Evolutionary conservation across 2,797 vertebrate species (phyloP), one percentile per base, ranked within the genome.

Genomic region (Myripristis murdjan): DNA sequence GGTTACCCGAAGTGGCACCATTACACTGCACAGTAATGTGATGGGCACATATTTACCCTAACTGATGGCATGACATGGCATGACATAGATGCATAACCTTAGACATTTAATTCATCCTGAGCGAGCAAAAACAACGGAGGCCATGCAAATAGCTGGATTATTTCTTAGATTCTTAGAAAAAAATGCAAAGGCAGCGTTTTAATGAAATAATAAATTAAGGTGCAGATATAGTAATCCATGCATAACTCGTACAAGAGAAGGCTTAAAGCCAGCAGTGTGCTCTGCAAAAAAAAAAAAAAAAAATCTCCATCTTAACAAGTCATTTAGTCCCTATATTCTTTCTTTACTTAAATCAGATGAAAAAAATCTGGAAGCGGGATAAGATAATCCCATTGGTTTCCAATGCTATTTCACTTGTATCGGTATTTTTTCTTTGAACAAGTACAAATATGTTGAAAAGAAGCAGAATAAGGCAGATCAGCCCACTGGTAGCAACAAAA

Each of bases 11-110:
- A 31, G 22, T 46, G 11, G 43, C 18, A 58, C 41, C 31, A 10
- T 53, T 22, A 49, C 26, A 39, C 5, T 39, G 37, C 37, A 14
- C 37, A 69, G 15, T 20, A 55, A 44, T 26, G 20, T 28, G 53
- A 58, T 20, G 22, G 16, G 16, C 28, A n/a, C 35, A 37, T 37
- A 5, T 4, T 57, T 24, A 15, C 52, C 55, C 56, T 48, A 26
- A 20, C 53, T 14, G 18, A 66, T 20, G 14, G 39, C 26, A 44
- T 55, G 35, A 56, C 59, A 66, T 20, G 14, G 39, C 26, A 44
- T n/a, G n/a, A n/a, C n/a, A 55, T 6, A 47, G 23, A 58, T 5
- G 28, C 20, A 55, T 18, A 22, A 26, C 4, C 22, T 1, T 31
- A 6, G 43, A 5, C 18, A 24, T 23, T 33, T 35, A 47, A 24